Evolutionary conservation across 2,888 invertebrate genomes (phyloP).

Genomic region (Meliscaeva auricollis): DNA sequence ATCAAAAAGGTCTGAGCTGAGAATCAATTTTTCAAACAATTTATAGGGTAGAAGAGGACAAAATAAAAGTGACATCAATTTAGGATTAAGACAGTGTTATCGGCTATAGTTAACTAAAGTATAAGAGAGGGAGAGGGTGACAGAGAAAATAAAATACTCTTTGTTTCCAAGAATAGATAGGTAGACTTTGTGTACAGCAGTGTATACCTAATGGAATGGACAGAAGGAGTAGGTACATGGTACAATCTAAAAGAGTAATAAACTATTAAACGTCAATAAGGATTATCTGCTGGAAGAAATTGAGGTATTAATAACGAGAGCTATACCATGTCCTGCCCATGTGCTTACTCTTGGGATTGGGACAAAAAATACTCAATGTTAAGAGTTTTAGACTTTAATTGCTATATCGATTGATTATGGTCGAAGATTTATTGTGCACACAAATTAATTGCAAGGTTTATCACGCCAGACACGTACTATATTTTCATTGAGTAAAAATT

Average conservation of each 20-base stretch:
- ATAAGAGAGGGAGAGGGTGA: background rate
- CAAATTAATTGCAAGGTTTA: too few relatives aligned
- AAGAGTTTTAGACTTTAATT: conserved; percentile 17
- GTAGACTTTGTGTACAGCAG: background rate
- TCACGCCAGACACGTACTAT: too few relatives aligned
- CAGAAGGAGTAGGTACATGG: too few relatives aligned
- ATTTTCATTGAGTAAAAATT: background rate
- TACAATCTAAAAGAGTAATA: conserved; percentile 6
- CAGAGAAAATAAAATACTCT: background rate
- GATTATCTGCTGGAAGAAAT: conserved; percentile 35
- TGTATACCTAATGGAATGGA: background rate
- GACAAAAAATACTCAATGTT: background rate
- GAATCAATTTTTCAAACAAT: conserved; percentile 61
- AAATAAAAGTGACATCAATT: conserved; percentile 69
- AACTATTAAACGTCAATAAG: conserved; percentile 40
- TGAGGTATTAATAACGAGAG: conserved; percentile 31
- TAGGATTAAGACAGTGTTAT: conserved; percentile 66
- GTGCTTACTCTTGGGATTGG: background rate
- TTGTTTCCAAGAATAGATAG: background rate
- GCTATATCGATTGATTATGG: conserved; percentile 10
- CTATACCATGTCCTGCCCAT: background rate
- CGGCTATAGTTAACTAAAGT: conserved; percentile 6
- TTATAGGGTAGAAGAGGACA: conserved; percentile 42
- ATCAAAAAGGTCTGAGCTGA: conserved; percentile 3
- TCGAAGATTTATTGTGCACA: conserved; percentile 1